phyloP scores from a whole-genome alignment of 2,113 vertebrate species.

The Neotragus moschatus region DNA sequence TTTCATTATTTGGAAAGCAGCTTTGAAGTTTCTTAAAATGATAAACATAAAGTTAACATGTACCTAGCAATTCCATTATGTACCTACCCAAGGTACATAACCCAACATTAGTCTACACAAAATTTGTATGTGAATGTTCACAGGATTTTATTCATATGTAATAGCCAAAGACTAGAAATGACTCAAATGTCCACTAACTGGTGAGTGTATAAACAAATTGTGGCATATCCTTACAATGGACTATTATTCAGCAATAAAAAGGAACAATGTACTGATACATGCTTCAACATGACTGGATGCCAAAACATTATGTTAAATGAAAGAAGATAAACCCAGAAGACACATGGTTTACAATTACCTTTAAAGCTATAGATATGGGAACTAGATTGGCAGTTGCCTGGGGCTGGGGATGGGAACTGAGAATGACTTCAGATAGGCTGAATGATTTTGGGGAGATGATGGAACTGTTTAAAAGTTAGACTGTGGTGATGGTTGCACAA shows the following conservation, averaged over 20 bases:
- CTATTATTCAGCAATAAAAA: conserved; percentile 23
- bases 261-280: not conserved
- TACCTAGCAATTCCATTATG: not conserved
- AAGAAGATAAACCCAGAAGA: not conserved
- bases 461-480: not conserved
- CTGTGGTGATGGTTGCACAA: not conserved
- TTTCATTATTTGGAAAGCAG: not conserved
- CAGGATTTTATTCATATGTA: not conserved
- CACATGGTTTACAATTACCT: not conserved
- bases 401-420: not conserved
- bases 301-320: not conserved
- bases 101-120: not conserved
- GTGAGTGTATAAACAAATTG: not conserved
- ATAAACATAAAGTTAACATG: not conserved
- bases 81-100: not conserved
- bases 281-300: not conserved
- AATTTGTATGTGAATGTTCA: not conserved
- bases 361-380: not conserved
- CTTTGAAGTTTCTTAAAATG: conserved; percentile 7
- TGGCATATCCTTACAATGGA: not conserved
- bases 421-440: not conserved
- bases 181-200: not conserved
- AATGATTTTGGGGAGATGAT: not conserved
- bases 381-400: not conserved
- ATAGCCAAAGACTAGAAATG: not conserved